Evolutionary conservation across 2,888 invertebrate genomes (phyloP).

Genomic region (Ichneumoninae sp.): DNA sequence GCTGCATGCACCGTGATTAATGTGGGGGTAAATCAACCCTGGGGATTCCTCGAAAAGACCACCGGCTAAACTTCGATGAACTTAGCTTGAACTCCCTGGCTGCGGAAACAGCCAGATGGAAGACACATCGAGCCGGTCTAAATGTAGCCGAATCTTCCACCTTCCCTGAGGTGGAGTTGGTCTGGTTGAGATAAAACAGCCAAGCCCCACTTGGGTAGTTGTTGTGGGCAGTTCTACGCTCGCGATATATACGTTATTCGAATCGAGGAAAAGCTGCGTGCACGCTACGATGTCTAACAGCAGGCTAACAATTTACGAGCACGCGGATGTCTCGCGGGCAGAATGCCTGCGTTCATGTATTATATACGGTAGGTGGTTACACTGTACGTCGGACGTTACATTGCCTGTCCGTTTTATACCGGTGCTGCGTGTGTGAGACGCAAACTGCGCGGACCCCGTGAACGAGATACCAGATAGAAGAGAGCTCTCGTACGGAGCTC

Average conservation of each 20-base stretch:
- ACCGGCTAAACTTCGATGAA: conserved; percentile 1
- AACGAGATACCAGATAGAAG: conserved; percentile 3
- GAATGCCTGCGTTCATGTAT: conserved; percentile 44
- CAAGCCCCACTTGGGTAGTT: not conserved
- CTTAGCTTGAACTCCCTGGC: not conserved
- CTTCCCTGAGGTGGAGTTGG: not conserved
- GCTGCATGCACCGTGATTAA: conserved; percentile 10
- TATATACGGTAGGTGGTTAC: conserved; percentile 15
- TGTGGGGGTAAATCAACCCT: not conserved
- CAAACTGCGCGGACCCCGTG: conserved; percentile 17
- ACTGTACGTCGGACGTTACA: conserved; percentile 28
- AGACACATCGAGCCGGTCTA: not conserved
- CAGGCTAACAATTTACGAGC: conserved; percentile 63
- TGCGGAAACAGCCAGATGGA: not conserved
- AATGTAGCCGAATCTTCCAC: not conserved
- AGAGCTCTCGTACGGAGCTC: conserved; percentile 18
- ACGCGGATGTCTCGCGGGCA: conserved; percentile 66
- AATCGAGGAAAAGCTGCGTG: conserved; percentile 36
- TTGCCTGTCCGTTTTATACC: conserved; percentile 46
- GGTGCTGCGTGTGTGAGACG: conserved; percentile 58
- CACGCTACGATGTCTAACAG: conserved; percentile 43
- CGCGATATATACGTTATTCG: conserved; percentile 18
- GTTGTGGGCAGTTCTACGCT: not conserved
- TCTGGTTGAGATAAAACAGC: not conserved
- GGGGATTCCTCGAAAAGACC: not conserved